Conservation (phyloP, 2,113 vertebrate genomes). For the Otus sunia region DNA sequence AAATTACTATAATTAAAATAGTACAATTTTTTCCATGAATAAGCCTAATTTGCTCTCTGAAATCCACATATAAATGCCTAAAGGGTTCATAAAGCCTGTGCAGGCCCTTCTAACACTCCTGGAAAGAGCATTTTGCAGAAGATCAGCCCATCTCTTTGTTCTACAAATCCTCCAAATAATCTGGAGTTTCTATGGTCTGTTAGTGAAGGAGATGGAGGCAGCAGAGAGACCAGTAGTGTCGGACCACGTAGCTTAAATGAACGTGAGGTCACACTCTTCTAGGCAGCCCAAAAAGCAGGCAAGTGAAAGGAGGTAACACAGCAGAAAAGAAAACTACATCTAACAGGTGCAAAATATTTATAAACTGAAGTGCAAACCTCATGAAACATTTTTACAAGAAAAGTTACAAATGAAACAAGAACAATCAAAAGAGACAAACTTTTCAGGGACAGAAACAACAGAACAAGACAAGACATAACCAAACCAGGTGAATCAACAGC, state of each 20-base stretch:
- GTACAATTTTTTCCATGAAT: not conserved
- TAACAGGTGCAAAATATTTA: not conserved
- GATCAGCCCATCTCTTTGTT: not conserved
- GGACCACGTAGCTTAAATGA: not conserved
- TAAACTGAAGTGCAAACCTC: not conserved
- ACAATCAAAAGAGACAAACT: not conserved
- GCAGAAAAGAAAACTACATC: not conserved
- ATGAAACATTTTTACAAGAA: not conserved
- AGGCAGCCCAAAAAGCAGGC: not conserved
- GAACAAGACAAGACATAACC: not conserved
- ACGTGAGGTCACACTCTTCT: not conserved
- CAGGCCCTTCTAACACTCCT: not conserved
- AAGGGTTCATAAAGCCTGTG: not conserved
- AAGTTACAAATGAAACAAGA: not conserved
- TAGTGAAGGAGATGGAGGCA: not conserved
- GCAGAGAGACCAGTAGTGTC: fast-evolving
- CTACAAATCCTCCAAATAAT: not conserved
- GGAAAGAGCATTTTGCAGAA: not conserved
- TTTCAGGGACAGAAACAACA: not conserved
- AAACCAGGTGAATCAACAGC: not conserved
- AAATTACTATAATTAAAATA: not conserved
- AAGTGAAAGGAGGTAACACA: not conserved
- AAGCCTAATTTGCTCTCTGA: not conserved
- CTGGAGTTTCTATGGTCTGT: not conserved
- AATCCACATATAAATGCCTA: not conserved